phyloP scores from a whole-genome alignment of 2,888 invertebrate genomes.

The Muschampia plurimacula region DNA sequence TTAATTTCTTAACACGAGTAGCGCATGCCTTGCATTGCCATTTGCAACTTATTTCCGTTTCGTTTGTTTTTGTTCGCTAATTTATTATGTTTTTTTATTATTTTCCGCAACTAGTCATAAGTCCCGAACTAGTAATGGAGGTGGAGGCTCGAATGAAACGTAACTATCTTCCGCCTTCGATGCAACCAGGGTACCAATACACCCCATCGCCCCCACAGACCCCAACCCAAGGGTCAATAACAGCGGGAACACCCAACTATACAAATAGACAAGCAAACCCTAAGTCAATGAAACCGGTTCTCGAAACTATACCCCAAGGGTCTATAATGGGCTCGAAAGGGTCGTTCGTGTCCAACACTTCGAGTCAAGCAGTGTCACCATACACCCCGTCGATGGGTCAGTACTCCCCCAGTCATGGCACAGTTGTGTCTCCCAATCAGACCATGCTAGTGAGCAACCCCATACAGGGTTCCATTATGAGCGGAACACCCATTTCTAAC shows the following conservation, averaged over 20 bases:
- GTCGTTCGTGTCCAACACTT: conserved; percentile 55
- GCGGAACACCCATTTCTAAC: conserved; percentile 42
- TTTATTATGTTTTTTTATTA: conserved; percentile 48
- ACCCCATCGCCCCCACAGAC: conserved; percentile 69
- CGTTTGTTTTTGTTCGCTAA: conserved; percentile 50
- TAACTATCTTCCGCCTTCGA: conserved; percentile 91
- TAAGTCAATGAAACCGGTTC: conserved; percentile 63
- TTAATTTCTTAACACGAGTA: conserved; percentile 20
- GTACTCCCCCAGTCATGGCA: conserved; percentile 52
- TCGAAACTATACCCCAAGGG: conserved; percentile 77
- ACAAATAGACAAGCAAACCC: conserved; percentile 50
- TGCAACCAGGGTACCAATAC: conserved; percentile 79
- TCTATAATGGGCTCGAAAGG: conserved; percentile 64
- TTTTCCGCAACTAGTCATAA: conserved; percentile 88
- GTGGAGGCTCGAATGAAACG: conserved; percentile 95
- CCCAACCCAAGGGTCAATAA: conserved; percentile 56
- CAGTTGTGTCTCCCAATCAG: conserved; percentile 42
- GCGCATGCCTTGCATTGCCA: conserved; percentile 53
- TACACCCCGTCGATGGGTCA: conserved; percentile 54
- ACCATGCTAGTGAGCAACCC: conserved; percentile 35
- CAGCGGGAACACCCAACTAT: conserved; percentile 61
- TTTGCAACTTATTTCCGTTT: conserved; percentile 20
- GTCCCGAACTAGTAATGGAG: conserved; percentile 95
- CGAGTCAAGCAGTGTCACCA: conserved; percentile 49
- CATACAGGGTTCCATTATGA: conserved; percentile 46